Evolutionary conservation across 2,888 invertebrate genomes (phyloP).

Genomic region (Beris morrisii): DNA sequence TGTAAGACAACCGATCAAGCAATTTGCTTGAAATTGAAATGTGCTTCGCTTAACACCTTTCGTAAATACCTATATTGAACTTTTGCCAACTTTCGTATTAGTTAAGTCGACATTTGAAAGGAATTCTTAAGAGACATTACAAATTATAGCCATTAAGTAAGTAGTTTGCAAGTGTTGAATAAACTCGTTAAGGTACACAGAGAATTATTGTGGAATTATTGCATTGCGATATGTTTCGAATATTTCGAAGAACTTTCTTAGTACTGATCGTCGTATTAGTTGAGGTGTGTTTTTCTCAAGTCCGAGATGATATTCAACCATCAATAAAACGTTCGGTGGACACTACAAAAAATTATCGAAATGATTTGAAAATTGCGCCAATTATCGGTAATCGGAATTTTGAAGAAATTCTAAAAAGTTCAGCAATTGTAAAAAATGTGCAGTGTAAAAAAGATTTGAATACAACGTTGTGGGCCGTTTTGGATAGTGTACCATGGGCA

Average conservation of each 20-base stretch:
- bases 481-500: conserved; percentile 46
- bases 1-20: too few relatives aligned
- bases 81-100: too few relatives aligned
- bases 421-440: conserved; percentile 41
- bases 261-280: neutral
- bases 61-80: too few relatives aligned
- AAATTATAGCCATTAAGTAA: too few relatives aligned
- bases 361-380: neutral
- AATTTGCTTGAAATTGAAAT: too few relatives aligned
- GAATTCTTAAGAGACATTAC: too few relatives aligned
- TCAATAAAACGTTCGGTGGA: conserved; percentile 16
- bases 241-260: conserved; percentile 18
- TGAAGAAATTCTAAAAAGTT: conserved; percentile 42
- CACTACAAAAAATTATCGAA: neutral
- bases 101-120: too few relatives aligned
- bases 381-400: conserved; percentile 40
- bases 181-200: too few relatives aligned
- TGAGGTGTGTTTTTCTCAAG: conserved; percentile 2
- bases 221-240: neutral
- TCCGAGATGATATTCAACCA: neutral
- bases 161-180: too few relatives aligned
- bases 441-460: conserved; percentile 47
- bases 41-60: too few relatives aligned
- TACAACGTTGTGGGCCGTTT: conserved; percentile 46
- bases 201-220: too few relatives aligned